Evolutionary conservation across 2,113 vertebrate genomes (phyloP).

Genomic region (Sander vitreus): DNA sequence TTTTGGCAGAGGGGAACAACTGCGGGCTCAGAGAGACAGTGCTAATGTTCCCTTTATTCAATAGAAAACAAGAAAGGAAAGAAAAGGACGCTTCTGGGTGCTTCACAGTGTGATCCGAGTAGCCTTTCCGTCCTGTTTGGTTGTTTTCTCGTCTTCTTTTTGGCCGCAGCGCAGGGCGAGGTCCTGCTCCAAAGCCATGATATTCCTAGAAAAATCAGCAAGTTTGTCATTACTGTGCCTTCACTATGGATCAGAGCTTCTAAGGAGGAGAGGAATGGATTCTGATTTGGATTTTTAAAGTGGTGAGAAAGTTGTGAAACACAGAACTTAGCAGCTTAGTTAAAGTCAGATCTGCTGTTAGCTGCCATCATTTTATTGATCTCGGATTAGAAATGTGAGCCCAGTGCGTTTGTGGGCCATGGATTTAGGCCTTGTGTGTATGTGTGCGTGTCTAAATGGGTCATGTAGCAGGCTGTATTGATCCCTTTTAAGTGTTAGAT

Average conservation of each 20-base stretch:
- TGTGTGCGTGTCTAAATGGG: constrained; percentile 52
- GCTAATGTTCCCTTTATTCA: constrained; percentile 26
- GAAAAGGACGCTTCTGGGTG: background rate
- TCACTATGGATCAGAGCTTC: background rate
- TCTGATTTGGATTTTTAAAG: background rate
- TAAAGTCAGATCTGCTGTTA: background rate
- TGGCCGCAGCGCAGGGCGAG: too few relatives aligned
- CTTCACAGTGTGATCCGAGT: too few relatives aligned
- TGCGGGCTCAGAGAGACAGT: background rate
- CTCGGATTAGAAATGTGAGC: constrained; percentile 59
- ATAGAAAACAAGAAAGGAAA: constrained; percentile 15
- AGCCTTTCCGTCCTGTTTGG: too few relatives aligned
- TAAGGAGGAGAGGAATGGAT: background rate
- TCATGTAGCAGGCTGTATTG: constrained; percentile 50
- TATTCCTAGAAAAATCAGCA: background rate
- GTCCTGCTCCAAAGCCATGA: too few relatives aligned
- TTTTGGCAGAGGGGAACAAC: background rate
- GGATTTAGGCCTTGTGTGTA: constrained; percentile 31
- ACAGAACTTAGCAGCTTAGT: background rate
- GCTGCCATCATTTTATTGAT: constrained; percentile 63
- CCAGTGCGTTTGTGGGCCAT: constrained; percentile 55
- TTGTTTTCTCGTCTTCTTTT: too few relatives aligned
- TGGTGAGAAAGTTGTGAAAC: constrained; percentile 18
- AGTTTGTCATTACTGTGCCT: background rate
- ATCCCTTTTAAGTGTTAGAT: constrained; percentile 49